Conservation (phyloP, 2,888 invertebrate species). For the Elgonia sp. region DNA sequence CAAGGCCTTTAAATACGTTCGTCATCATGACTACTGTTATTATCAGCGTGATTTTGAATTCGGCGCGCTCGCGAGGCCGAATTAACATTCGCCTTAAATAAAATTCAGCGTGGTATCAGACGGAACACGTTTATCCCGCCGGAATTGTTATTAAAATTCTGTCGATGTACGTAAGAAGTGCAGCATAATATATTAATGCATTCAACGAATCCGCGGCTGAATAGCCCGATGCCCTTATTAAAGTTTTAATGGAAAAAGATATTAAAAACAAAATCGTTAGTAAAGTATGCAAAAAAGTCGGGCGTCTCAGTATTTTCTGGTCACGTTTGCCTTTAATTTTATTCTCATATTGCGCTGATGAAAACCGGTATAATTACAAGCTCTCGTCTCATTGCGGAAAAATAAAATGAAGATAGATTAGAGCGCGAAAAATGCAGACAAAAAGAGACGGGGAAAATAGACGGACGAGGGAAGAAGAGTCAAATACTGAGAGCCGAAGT, state of each 20-base stretch:
- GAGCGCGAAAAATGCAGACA: slow-evolving; percentile 19
- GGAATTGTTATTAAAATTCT: slow-evolving; percentile 70
- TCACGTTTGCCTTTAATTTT: slow-evolving; percentile 72
- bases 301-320: slow-evolving; percentile 53
- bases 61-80: slow-evolving; percentile 15
- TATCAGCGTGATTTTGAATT: slow-evolving; percentile 30
- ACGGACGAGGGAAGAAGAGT: slow-evolving; percentile 6
- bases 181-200: slow-evolving; percentile 70
- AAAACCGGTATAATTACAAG: slow-evolving; percentile 63
- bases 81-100: slow-evolving; percentile 55
- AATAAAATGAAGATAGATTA: slow-evolving; percentile 66
- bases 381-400: slow-evolving; percentile 42
- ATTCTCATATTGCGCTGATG: slow-evolving; percentile 66
- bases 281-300: slow-evolving; percentile 58
- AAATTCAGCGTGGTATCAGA: slow-evolving; percentile 31
- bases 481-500: slow-evolving; percentile 35
- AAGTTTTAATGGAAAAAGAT: slow-evolving; percentile 73
- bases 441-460: too few species aligned
- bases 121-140: slow-evolving; percentile 39
- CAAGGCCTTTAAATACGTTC: background rate
- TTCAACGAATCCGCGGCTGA: slow-evolving; percentile 64
- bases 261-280: slow-evolving; percentile 62
- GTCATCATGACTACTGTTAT: slow-evolving; percentile 11
- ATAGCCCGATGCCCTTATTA: slow-evolving; percentile 64
- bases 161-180: slow-evolving; percentile 69